Evolutionary conservation across 2,797 vertebrate species (phyloP).

Genomic region (Sciurus vulgaris): DNA sequence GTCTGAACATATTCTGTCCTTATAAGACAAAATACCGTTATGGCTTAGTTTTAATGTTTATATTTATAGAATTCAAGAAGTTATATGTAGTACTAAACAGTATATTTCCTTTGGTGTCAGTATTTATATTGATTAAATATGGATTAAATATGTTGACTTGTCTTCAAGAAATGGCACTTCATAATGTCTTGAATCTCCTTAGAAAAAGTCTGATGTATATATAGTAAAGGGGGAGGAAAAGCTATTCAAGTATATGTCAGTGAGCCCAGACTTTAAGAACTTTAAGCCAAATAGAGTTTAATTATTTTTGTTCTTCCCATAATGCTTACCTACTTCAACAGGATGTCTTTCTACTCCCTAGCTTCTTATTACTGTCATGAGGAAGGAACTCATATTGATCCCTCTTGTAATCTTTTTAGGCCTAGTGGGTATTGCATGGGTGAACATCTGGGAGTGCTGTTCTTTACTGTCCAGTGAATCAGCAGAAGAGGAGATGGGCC

Average conservation of each 20-base stretch:
- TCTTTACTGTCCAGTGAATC: constrained; percentile 83
- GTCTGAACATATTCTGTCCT: constrained; percentile 35
- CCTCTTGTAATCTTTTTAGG: constrained; percentile 74
- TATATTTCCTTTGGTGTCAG: constrained; percentile 47
- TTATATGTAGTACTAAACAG: not conserved
- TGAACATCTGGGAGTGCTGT: constrained; percentile 84
- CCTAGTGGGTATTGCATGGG: constrained; percentile 72
- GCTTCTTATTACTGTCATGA: constrained; percentile 18
- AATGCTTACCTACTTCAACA: constrained; percentile 68
- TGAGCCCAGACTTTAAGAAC: constrained; percentile 12
- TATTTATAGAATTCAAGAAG: constrained; percentile 15
- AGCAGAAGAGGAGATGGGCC: constrained; percentile 80
- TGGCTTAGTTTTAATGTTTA: not conserved
- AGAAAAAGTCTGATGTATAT: not conserved
- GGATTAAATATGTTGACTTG: not conserved
- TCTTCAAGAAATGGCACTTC: constrained; percentile 48
- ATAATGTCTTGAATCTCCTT: constrained; percentile 41
- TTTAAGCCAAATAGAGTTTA: constrained; percentile 67
- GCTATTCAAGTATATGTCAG: not conserved
- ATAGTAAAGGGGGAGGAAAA: not conserved
- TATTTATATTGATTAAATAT: constrained; percentile 52
- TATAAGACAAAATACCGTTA: constrained; percentile 11
- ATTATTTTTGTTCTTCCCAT: constrained; percentile 53
- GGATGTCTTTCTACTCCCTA: constrained; percentile 54
- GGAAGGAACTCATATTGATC: constrained; percentile 69